phyloP scores from a whole-genome alignment of 2,888 invertebrate species.

The Ormyrus pomaceus region DNA sequence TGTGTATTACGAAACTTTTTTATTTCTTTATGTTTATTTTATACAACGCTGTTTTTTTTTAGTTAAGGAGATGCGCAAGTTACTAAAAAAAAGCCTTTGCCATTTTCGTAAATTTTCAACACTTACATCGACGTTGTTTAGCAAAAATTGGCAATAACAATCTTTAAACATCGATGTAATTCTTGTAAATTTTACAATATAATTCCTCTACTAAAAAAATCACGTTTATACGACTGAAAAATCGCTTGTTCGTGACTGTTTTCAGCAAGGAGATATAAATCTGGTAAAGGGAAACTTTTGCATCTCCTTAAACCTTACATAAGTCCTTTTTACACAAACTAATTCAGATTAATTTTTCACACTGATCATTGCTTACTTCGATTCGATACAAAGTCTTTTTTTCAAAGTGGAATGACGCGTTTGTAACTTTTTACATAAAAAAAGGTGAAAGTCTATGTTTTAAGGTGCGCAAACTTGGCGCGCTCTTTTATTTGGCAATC shows the following conservation, averaged over 20 bases:
- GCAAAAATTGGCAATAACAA: background rate
- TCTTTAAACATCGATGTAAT: background rate
- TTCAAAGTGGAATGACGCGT: background rate
- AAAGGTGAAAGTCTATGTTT: conserved; percentile 11
- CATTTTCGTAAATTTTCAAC: background rate
- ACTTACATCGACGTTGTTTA: background rate
- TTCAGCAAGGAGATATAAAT: too few species aligned
- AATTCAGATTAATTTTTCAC: conserved; percentile 28
- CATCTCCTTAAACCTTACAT: conserved; percentile 16
- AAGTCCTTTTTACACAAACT: conserved; percentile 40
- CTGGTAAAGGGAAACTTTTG: background rate
- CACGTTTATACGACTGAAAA: too few species aligned
- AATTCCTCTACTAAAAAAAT: background rate
- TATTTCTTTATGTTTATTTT: conserved; percentile 22
- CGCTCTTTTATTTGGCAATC: conserved; percentile 2
- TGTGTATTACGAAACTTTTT: conserved; percentile 19
- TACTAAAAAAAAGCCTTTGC: background rate
- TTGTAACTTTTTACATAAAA: conserved; percentile 41
- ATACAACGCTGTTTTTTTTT: conserved; percentile 31
- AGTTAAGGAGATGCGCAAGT: conserved; percentile 23
- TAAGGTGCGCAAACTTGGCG: background rate
- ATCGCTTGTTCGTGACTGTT: too few species aligned
- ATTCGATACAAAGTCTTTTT: conserved; percentile 40
- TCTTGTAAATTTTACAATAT: background rate
- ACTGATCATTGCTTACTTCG: conserved; percentile 3